Conservation (phyloP, 2,797 vertebrate genomes). For the Phaenicophaeus curvirostris region DNA sequence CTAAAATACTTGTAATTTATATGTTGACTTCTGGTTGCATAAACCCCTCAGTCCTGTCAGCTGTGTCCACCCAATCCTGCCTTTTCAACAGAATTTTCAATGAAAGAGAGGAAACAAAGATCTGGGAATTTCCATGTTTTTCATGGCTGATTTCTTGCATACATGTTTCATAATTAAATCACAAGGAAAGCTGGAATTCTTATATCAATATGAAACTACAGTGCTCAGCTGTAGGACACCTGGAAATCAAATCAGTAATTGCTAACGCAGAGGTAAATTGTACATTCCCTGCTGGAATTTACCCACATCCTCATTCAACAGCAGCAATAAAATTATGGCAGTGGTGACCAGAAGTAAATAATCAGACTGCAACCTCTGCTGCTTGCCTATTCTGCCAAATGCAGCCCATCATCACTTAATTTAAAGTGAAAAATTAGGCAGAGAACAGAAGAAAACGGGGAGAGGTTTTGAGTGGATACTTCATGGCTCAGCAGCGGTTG, state of each 20-base stretch:
- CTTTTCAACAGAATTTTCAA: not conserved
- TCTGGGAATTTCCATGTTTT: not conserved
- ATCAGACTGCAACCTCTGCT: not conserved
- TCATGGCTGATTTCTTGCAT: not conserved
- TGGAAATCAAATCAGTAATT: slow-evolving; percentile 44
- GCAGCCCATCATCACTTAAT: not conserved
- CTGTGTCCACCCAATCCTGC: not conserved
- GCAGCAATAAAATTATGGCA: not conserved
- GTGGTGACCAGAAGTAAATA: slow-evolving; percentile 4
- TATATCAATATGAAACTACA: not conserved
- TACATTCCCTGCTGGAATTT: slow-evolving; percentile 21
- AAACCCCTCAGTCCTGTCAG: not conserved
- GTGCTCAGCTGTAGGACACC: not conserved
- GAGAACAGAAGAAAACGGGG: not conserved
- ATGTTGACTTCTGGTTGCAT: not conserved
- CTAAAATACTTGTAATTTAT: not conserved
- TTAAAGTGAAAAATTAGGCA: not conserved
- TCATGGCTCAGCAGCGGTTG: not conserved
- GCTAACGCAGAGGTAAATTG: not conserved
- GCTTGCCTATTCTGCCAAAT: not conserved
- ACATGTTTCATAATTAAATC: not conserved
- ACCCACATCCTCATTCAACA: slow-evolving; percentile 3
- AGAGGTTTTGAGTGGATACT: not conserved
- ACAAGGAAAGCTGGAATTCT: slow-evolving; percentile 12
- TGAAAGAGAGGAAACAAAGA: not conserved